These are phyloP conservation scores for Chrysolina oricalcia DNA, from an alignment of 2,888 invertebrate genomes.

Conservation along the genomic window DNA sequence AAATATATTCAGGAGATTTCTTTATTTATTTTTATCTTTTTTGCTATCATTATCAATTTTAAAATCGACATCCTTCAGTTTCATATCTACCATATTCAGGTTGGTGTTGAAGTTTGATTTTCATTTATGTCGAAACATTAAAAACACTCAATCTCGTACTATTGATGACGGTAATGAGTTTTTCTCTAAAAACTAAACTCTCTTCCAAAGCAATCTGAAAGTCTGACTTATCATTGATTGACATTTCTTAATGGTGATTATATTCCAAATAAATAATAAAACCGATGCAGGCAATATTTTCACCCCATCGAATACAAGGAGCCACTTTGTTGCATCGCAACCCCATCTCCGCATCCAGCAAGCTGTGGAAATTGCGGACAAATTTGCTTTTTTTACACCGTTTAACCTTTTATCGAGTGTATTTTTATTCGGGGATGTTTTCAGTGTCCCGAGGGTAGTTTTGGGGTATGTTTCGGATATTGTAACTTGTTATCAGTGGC, in stretches of 20 bases:
- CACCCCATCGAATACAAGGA: constrained; percentile 29
- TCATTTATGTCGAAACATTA: too few relatives aligned
- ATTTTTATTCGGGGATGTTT: constrained; percentile 51
- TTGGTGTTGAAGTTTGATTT: too few relatives aligned
- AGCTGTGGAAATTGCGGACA: constrained; percentile 48
- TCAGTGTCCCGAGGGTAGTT: constrained; percentile 49
- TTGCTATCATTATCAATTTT: too few relatives aligned
- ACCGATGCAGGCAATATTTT: constrained; percentile 16
- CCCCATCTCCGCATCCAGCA: constrained; percentile 38
- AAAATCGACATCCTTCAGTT: too few relatives aligned
- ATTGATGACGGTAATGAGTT: too few relatives aligned
- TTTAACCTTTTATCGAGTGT: constrained; percentile 58
- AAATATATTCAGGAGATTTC: too few relatives aligned
- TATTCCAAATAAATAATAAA: neutral
- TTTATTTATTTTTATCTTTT: too few relatives aligned
- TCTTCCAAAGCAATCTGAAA: too few relatives aligned
- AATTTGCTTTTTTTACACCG: constrained; percentile 56
- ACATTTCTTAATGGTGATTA: neutral
- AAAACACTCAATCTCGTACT: too few relatives aligned
- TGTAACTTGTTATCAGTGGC: constrained; percentile 52
- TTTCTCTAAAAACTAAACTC: too few relatives aligned
- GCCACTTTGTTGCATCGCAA: constrained; percentile 23
- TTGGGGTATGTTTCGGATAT: constrained; percentile 50
- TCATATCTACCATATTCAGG: too few relatives aligned
- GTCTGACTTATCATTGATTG: too few relatives aligned